Percentiles rank a stretch among this genome's conserved stretches.
Conservation (phyloP, 2,888 invertebrate species). For the Pteria penguin region DNA sequence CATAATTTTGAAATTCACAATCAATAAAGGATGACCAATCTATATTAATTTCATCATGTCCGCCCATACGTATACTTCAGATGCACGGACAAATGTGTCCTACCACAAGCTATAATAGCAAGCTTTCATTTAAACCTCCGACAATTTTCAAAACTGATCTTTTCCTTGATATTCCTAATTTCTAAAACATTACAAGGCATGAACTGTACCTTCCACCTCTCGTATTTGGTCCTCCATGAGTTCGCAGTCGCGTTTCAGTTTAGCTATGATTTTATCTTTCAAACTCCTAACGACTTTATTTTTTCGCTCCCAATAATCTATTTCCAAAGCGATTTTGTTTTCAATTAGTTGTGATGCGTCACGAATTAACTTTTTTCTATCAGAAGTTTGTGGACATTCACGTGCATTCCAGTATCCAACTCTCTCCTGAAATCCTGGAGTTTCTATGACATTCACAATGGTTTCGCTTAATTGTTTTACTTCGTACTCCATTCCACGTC, state of each 20-base stretch:
- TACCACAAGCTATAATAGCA: too few relatives aligned
- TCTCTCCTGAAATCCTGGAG: slow-evolving; percentile 8
- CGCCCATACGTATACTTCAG: too few relatives aligned
- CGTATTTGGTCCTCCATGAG: slow-evolving; percentile 71
- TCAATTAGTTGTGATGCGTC: slow-evolving; percentile 58
- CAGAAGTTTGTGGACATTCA: slow-evolving; percentile 51
- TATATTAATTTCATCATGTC: too few relatives aligned
- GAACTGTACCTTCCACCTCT: slow-evolving; percentile 64
- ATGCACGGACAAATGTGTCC: too few relatives aligned
- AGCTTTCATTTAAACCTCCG: too few relatives aligned
- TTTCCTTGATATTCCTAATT: too few relatives aligned
- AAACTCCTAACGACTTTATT: slow-evolving; percentile 55
- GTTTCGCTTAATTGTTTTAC: slow-evolving; percentile 15
- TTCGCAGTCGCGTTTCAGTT: slow-evolving; percentile 66
- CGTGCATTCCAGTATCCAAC: slow-evolving; percentile 40
- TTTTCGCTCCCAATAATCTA: slow-evolving; percentile 69
- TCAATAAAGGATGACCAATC: too few relatives aligned
- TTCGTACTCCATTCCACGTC: slow-evolving; percentile 41
- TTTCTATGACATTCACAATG: not conserved
- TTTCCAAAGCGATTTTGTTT: slow-evolving; percentile 56
- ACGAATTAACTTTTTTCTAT: slow-evolving; percentile 57
- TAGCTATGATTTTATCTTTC: slow-evolving; percentile 58
- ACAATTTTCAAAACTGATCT: too few relatives aligned
- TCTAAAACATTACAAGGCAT: too few relatives aligned
- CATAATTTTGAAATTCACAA: too few relatives aligned